Evolutionary conservation across 2,888 invertebrate species (phyloP), one percentile per base, ranked within the genome.

Genomic region (Deilephila elpenor): DNA sequence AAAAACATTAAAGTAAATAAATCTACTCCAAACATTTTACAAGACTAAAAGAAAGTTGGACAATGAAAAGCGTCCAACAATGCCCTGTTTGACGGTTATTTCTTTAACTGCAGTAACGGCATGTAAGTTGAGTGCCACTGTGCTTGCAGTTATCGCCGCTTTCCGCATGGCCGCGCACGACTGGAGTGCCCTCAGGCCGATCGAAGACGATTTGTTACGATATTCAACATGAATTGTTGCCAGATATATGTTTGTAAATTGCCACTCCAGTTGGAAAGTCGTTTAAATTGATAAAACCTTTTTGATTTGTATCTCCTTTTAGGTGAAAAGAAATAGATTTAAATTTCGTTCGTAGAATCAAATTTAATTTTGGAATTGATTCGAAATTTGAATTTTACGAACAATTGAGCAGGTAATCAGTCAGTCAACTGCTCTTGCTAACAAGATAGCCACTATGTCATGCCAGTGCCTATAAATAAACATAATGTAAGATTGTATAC

Each of bases 101-200:
- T 60, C 5, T 37, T 20, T 71, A 71, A 60, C 71, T 71, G 71
- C 71, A 71, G 29, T 60, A 60, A 59, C 32, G 59, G 71, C 25
- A 59, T 59, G 59, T 73, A 73, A 53, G 70, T 56, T 29, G 61
- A 71, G 61, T 62, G 62, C n/a, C 17, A 14, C 34, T 60, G 25
- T 44, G 44, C 44, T 75, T 73, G 77, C 74, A 77, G 81, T 79
- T 83, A 84, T 84, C 83, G 78, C 74, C 72, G 75, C 74, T 81
- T 84, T 82, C 82, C 83, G 77, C 78, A 77, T 77, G 79, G 78
- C 75, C 77, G 78, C 76, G 74, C 79, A 74, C 32, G 32, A 62
- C 72, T 64, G 60, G 70, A 74, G 76, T 76, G 73, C 75, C 76
- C 77, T 75, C 73, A 74, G 76, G 75, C 75, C 77, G 77, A 77